phyloP scores from a whole-genome alignment of 2,113 vertebrate genomes.

The Cochlearius cochlearius region DNA sequence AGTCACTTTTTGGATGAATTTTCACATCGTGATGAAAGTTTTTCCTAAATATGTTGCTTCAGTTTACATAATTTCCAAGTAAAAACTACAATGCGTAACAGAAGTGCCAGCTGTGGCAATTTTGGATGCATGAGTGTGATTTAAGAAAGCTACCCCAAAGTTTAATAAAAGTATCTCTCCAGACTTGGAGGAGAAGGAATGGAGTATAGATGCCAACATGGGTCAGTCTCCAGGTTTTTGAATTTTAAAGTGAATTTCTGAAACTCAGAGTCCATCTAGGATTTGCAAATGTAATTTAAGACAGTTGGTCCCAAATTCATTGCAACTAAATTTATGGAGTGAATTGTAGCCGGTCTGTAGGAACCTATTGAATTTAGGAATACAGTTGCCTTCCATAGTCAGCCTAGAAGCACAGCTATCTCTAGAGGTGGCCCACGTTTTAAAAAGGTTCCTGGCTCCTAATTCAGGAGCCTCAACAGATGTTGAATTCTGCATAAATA shows the following conservation, averaged over 20 bases:
- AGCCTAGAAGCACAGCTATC: not conserved
- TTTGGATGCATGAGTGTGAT: not conserved
- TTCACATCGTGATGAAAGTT: not conserved
- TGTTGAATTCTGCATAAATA: not conserved
- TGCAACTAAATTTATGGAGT: not conserved
- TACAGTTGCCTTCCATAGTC: not conserved
- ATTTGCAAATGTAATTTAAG: not conserved
- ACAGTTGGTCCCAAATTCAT: not conserved
- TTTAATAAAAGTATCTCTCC: not conserved
- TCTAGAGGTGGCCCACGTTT: not conserved
- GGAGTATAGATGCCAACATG: not conserved
- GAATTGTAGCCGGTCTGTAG: not conserved
- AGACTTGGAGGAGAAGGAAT: not conserved
- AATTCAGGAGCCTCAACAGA: not conserved
- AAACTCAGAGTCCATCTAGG: not conserved
- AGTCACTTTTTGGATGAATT: not conserved
- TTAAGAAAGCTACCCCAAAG: not conserved
- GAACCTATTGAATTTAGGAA: not conserved
- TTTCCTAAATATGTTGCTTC: not conserved
- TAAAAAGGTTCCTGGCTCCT: not conserved
- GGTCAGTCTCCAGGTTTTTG: not conserved
- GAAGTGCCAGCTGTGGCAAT: not conserved
- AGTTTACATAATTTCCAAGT: not conserved
- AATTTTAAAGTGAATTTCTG: not conserved
- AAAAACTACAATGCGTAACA: not conserved